Conservation (phyloP, 2,113 vertebrate genomes). For the Ptyas mucosa region DNA sequence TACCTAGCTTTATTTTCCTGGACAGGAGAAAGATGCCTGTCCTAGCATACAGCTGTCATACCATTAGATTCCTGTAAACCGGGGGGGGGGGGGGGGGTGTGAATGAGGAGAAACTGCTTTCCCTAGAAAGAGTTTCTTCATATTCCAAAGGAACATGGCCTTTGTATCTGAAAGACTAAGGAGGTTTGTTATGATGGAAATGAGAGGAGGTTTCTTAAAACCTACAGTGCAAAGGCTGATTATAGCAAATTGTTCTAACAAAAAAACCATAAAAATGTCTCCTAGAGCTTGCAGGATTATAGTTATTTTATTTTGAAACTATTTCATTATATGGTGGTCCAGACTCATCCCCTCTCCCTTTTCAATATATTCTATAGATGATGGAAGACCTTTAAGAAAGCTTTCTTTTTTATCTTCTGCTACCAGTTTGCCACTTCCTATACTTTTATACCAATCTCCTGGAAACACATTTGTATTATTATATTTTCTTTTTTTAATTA, state of each 20-base stretch:
- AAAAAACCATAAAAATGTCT: neutral
- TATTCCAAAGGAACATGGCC: neutral
- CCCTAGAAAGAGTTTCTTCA: neutral
- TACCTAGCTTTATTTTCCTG: neutral
- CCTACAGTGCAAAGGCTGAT: neutral
- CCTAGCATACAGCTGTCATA: neutral
- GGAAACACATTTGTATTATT: neutral
- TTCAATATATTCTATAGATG: neutral
- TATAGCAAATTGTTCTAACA: neutral
- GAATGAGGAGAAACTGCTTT: neutral
- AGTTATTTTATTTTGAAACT: neutral
- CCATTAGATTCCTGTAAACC: neutral
- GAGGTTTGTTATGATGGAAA: neutral
- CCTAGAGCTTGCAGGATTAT: neutral
- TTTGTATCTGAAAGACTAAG: neutral
- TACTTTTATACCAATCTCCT: neutral
- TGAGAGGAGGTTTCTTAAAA: neutral
- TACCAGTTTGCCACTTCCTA: neutral
- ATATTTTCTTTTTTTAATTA: neutral
- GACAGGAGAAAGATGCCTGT: neutral
- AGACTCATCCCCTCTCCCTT: neutral
- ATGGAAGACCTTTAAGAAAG: neutral
- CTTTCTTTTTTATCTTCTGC: neutral
- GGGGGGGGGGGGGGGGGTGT: accelerated
- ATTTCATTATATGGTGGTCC: neutral